A percentile compares a stretch with the other conserved stretches of the same genome.
phyloP scores from a whole-genome alignment of 2,888 invertebrate species.

The Nezara viridula region DNA sequence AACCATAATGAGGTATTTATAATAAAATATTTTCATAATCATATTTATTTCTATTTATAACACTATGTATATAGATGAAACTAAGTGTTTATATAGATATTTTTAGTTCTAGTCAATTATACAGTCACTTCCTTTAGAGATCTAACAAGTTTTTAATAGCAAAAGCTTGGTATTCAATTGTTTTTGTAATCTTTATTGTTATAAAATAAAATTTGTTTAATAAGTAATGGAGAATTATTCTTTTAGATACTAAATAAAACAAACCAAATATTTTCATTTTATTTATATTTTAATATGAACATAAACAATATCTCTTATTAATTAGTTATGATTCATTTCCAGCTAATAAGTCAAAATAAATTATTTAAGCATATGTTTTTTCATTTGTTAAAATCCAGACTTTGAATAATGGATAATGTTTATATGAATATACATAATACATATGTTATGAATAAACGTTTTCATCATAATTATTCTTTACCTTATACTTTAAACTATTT shows the following conservation, averaged over 20 bases:
- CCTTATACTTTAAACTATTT: neutral
- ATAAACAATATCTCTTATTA: neutral
- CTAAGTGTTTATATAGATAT: constrained; percentile 18
- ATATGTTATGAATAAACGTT: constrained; percentile 30
- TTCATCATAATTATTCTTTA: neutral
- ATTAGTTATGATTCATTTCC: neutral
- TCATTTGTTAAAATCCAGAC: constrained; percentile 20
- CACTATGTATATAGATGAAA: constrained; percentile 14
- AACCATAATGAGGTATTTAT: constrained; percentile 17
- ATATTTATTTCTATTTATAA: constrained; percentile 29
- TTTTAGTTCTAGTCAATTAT: constrained; percentile 49
- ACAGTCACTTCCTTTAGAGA: neutral
- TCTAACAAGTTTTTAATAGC: neutral
- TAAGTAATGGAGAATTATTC: neutral
- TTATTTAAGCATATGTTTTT: constrained; percentile 37
- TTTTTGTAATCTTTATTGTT: neutral
- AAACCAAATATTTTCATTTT: neutral
- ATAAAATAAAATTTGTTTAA: neutral
- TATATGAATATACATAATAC: constrained; percentile 29
- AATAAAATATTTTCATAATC: constrained; percentile 57
- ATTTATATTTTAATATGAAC: neutral
- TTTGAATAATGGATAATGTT: constrained; percentile 10
- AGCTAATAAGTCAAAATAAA: neutral
- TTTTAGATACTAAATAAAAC: neutral
- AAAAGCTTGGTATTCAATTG: constrained; percentile 19